Evolutionary conservation across 1,140 invertebrate species (phyloP).

Genomic region (Adoxophyes honmai): DNA sequence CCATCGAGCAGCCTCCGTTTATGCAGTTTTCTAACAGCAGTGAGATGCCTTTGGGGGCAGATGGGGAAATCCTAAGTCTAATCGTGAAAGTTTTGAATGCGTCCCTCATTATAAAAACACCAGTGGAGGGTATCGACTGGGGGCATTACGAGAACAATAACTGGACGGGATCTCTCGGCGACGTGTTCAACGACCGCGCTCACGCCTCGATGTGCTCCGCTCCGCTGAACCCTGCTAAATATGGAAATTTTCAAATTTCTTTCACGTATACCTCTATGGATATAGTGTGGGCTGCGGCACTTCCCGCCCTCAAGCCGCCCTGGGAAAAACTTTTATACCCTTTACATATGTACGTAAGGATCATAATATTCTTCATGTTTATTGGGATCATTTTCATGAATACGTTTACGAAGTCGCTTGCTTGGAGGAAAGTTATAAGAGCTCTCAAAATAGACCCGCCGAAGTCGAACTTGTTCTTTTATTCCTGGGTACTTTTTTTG

Average conservation of each 20-base stretch:
- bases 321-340: slow-evolving; percentile 55
- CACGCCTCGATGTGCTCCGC: slow-evolving; percentile 41
- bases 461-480: slow-evolving; percentile 43
- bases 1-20: slow-evolving; percentile 50
- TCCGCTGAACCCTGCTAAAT: slow-evolving; percentile 37
- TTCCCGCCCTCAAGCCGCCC: slow-evolving; percentile 31
- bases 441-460: slow-evolving; percentile 30
- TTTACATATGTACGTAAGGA: slow-evolving; percentile 30
- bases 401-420: slow-evolving; percentile 26
- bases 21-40: slow-evolving; percentile 48
- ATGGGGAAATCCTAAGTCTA: slow-evolving; percentile 44
- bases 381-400: slow-evolving; percentile 32
- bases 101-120: slow-evolving; percentile 31
- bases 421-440: slow-evolving; percentile 30
- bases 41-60: slow-evolving; percentile 30
- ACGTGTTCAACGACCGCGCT: slow-evolving; percentile 38
- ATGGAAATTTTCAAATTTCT: slow-evolving; percentile 54
- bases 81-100: slow-evolving; percentile 42
- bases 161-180: slow-evolving; percentile 55
- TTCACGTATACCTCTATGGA: slow-evolving; percentile 51
- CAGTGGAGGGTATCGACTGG: slow-evolving; percentile 26
- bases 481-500: slow-evolving; percentile 46
- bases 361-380: slow-evolving; percentile 42
- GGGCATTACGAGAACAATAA: slow-evolving; percentile 41
- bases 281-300: slow-evolving; percentile 45